Percentiles rank a stretch among this genome's conserved stretches.
phyloP scores from a whole-genome alignment of 2,113 vertebrate species.

The Pedionomus torquatus region DNA sequence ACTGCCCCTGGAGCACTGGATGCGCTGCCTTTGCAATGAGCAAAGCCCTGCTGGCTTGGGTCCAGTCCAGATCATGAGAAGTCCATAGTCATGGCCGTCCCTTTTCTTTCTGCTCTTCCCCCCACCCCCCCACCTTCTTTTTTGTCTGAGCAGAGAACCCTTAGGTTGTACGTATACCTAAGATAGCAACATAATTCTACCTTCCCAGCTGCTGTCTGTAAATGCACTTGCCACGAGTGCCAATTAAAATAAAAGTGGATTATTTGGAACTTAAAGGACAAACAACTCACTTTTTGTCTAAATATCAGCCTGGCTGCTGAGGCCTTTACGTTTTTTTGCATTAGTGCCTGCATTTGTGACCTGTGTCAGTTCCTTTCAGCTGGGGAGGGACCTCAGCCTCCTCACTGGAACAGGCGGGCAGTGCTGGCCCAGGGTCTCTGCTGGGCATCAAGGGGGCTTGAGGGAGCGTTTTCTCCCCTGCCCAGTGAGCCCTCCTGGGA shows the following conservation, averaged over 20 bases:
- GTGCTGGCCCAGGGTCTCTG: background rate
- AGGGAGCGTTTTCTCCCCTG: background rate
- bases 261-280: background rate
- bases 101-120: background rate
- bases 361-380: background rate
- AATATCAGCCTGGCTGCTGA: background rate
- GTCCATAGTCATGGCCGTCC: background rate
- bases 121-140: background rate
- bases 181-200: conserved; percentile 18
- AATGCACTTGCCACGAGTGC: background rate
- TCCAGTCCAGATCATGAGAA: background rate
- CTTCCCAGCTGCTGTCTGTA: background rate
- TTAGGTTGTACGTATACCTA: background rate
- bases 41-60: background rate
- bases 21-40: fast-evolving
- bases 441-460: background rate
- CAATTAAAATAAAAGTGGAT: conserved; percentile 42
- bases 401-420: background rate
- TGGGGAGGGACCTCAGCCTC: background rate
- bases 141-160: background rate
- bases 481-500: background rate
- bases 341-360: background rate
- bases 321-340: background rate
- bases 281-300: background rate
- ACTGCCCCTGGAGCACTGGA: fast-evolving